Conservation (phyloP, 1,140 invertebrate species). For the Calycopis cecrops region DNA sequence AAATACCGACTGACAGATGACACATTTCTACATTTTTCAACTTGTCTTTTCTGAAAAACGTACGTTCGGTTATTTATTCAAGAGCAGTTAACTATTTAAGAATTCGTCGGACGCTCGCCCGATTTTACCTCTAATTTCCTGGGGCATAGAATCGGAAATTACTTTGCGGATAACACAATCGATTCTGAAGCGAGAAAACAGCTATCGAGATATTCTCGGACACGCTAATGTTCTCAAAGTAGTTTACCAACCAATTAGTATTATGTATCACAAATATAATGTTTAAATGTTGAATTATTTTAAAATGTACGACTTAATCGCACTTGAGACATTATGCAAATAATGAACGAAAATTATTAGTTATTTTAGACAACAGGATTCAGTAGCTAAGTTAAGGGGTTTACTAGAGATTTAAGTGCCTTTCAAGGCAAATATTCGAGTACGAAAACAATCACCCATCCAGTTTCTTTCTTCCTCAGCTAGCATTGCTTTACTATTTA, state of each 20-base stretch:
- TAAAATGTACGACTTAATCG: too few relatives aligned
- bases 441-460: too few relatives aligned
- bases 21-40: conserved; percentile 74
- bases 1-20: conserved; percentile 73
- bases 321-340: too few relatives aligned
- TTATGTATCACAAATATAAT: conserved; percentile 26
- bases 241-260: conserved; percentile 51
- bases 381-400: too few relatives aligned
- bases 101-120: conserved; percentile 27
- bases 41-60: conserved; percentile 67
- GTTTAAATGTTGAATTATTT: not conserved
- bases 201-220: conserved; percentile 39
- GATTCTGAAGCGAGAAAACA: conserved; percentile 54
- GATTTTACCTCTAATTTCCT: conserved; percentile 30
- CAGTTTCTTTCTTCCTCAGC: too few relatives aligned
- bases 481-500: too few relatives aligned
- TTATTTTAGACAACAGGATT: too few relatives aligned
- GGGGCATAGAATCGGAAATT: conserved; percentile 4
- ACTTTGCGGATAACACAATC: conserved; percentile 27
- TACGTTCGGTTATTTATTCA: conserved; percentile 40
- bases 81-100: conserved; percentile 23
- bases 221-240: conserved; percentile 36
- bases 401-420: too few relatives aligned
- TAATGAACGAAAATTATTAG: too few relatives aligned
- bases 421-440: too few relatives aligned